Conservation (phyloP, 2,888 invertebrate genomes). For the Chaetogeoica ovagalla region DNA sequence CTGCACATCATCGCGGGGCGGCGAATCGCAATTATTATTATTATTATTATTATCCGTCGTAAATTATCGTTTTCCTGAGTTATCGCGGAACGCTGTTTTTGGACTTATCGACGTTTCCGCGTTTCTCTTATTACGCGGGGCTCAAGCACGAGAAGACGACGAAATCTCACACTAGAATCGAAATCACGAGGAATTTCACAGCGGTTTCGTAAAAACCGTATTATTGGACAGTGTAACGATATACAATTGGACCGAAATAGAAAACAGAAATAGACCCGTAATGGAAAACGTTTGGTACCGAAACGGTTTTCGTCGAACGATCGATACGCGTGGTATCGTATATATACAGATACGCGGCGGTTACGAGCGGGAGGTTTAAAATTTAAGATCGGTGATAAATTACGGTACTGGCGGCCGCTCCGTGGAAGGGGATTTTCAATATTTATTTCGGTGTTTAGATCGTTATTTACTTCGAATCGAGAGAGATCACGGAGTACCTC, state of each 20-base stretch:
- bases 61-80: background rate
- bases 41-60: background rate
- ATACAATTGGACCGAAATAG: too few species aligned
- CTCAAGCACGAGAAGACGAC: background rate
- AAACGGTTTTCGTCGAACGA: conserved; percentile 1
- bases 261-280: background rate
- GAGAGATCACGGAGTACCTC: background rate
- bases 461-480: background rate
- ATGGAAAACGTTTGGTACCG: background rate
- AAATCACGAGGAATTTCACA: background rate
- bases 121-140: too few species aligned
- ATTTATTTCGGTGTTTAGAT: background rate
- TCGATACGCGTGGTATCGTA: background rate
- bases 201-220: conserved; percentile 13
- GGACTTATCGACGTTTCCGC: background rate
- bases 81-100: background rate
- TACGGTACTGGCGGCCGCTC: background rate
- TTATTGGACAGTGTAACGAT: background rate
- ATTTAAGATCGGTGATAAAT: conserved; percentile 27
- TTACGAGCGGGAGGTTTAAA: background rate
- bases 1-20: too few species aligned
- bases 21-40: too few species aligned
- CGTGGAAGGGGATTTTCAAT: background rate
- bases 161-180: too few species aligned
- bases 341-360: background rate